phyloP scores from a whole-genome alignment of 2,888 invertebrate genomes.

The Campopleginae sp. region DNA sequence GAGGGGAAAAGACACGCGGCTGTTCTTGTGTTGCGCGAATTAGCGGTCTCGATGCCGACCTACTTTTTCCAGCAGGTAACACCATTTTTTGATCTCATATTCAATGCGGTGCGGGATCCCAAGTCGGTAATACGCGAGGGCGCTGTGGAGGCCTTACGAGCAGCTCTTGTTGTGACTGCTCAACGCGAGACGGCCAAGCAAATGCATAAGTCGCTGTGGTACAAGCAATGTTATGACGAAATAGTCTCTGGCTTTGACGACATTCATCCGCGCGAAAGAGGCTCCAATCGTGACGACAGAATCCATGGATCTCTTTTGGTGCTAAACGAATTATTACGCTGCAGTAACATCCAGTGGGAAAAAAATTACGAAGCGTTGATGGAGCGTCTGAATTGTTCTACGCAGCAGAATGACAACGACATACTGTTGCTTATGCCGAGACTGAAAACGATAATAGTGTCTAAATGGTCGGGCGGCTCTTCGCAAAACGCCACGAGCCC shows the following conservation, averaged over 20 bases:
- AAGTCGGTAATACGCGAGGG: constrained; percentile 96
- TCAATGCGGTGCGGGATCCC: constrained; percentile 95
- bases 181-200: constrained; percentile 98
- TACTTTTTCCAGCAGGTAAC: constrained; percentile 98
- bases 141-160: constrained; percentile 96
- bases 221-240: constrained; percentile 96
- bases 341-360: constrained; percentile 95
- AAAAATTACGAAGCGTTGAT: constrained; percentile 91
- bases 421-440: constrained; percentile 87
- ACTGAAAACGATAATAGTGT: constrained; percentile 86
- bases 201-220: constrained; percentile 95
- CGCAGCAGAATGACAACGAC: constrained; percentile 84
- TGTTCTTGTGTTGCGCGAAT: constrained; percentile 95
- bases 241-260: constrained; percentile 93
- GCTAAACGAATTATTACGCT: constrained; percentile 96
- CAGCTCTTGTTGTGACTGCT: constrained; percentile 96
- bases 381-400: constrained; percentile 85
- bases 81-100: constrained; percentile 96
- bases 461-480: constrained; percentile 81
- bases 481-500: constrained; percentile 74
- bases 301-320: constrained; percentile 97
- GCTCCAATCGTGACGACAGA: constrained; percentile 94
- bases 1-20: constrained; percentile 97
- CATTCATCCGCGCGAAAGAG: constrained; percentile 88
- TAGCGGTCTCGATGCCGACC: constrained; percentile 98